A percentile compares a stretch with the other conserved stretches of the same genome.
Evolutionary conservation across 2,797 vertebrate species (phyloP).

Genomic region (Chaetodon trifasciatus): DNA sequence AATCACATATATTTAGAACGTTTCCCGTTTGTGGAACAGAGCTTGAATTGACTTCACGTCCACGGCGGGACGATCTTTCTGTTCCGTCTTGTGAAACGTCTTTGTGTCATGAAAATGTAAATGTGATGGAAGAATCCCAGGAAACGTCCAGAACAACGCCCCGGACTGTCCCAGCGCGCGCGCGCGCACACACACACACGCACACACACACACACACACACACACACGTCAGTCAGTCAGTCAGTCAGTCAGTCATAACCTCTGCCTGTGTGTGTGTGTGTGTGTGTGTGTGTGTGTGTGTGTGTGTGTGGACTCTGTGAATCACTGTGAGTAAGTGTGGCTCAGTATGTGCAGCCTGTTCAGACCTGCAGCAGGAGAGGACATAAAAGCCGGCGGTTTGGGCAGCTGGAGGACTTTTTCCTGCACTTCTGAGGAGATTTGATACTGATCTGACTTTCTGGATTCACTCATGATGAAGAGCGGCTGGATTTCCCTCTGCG

Average conservation of each 20-base stretch:
- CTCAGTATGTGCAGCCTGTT: constrained; percentile 58
- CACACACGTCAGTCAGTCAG: not conserved
- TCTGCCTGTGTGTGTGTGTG: constrained; percentile 41
- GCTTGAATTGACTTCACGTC: not conserved
- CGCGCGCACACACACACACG: constrained; percentile 22
- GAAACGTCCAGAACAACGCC: constrained; percentile 39
- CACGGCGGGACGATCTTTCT: too few species aligned
- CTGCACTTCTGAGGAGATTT: not conserved
- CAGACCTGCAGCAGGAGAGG: constrained; percentile 71
- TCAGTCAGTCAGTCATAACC: constrained; percentile 38
- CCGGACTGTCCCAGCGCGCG: constrained; percentile 5
- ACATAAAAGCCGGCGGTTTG: constrained; percentile 57
- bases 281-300: constrained; percentile 19
- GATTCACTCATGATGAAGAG: constrained; percentile 43
- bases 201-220: constrained; percentile 18
- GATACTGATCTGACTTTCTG: not conserved
- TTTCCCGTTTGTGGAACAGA: constrained; percentile 36
- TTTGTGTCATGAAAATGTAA: constrained; percentile 46
- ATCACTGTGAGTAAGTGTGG: constrained; percentile 69
- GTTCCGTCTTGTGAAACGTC: constrained; percentile 21
- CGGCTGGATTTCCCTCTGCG: constrained; percentile 70
- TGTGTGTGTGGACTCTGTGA: constrained; percentile 38
- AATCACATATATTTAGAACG: not conserved
- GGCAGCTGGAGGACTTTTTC: constrained; percentile 4
- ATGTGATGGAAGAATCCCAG: constrained; percentile 36